Evolutionary conservation across 2,797 vertebrate species (phyloP), one percentile per base, ranked within the genome.

Genomic region (Trachops cirrhosus): DNA sequence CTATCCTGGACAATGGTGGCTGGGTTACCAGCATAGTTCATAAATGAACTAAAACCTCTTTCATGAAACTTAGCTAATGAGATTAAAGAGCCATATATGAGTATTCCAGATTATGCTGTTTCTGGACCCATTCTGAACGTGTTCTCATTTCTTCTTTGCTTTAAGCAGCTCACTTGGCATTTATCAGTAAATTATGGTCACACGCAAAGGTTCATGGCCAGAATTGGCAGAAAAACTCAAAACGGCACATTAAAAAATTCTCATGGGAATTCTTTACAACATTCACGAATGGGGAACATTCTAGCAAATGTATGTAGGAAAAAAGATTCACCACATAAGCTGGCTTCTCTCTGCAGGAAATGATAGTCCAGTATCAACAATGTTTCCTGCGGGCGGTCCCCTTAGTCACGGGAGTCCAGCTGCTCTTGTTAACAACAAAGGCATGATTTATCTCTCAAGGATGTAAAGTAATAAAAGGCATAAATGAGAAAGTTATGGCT

Each of bases 351-450:
- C 70, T 74, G 74, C 83, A 91, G 93, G 92, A 93, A 52, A 94
- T 12, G 37, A 86, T 0, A 18, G 16, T 74, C 87, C 78, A 75
- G 24, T 52, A 64, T 97, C 95, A 96, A 95, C 95, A 95, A 70
- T 48, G 46, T 54, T 93, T 97, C 92, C 92, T 96, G 92, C 83
- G 82, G 57, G 85, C 88, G 93, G 90, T 96, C 70, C 77, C 34
- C 77, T 91, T 39, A 78, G 62, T 87, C 75, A 52, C 68, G 73
- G 74, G 52, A 90, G 10, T 85, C 92, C 96, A 96, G 77, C 97
- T 95, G 88, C 34, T 87, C 77, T 75, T 78, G 34, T 89, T 89
- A 96, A 89, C 93, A 95, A 94, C 95, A 96, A 89, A 95, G 15
- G 24, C 71, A 82, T 52, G 70, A 88, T 94, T 97, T 97, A 75